phyloP scores from a whole-genome alignment of 2,113 vertebrate species.

The Odocoileus hemionus region DNA sequence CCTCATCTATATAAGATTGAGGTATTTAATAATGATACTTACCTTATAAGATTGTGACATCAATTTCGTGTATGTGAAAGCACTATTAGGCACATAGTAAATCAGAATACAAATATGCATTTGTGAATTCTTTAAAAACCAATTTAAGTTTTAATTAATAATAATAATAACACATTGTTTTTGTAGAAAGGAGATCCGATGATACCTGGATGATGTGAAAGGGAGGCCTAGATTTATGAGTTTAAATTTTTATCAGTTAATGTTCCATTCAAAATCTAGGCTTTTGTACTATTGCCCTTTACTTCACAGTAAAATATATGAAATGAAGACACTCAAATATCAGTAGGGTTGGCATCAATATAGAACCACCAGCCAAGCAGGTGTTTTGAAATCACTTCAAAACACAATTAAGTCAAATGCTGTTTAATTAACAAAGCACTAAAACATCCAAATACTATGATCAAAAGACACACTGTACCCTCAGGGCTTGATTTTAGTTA shows the following conservation, averaged over 20 bases:
- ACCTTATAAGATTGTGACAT: not conserved
- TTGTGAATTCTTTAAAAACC: not conserved
- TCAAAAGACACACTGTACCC: not conserved
- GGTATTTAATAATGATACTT: not conserved
- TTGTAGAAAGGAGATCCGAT: not conserved
- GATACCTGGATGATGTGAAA: not conserved
- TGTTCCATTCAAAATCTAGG: not conserved
- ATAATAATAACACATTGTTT: not conserved
- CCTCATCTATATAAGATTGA: not conserved
- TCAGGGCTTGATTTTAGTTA: not conserved
- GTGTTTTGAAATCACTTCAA: conserved; percentile 26
- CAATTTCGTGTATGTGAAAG: not conserved
- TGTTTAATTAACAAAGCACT: conserved; percentile 30
- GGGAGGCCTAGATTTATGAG: not conserved
- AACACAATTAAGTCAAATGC: conserved; percentile 34
- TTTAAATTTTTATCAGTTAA: conserved; percentile 27
- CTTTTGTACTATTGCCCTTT: conserved; percentile 17
- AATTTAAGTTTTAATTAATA: not conserved
- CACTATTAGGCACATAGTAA: not conserved
- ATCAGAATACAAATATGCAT: not conserved
- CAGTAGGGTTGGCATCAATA: not conserved
- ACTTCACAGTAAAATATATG: not conserved
- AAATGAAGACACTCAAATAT: not conserved
- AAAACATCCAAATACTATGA: not conserved
- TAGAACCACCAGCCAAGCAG: not conserved